A percentile compares a stretch with the other conserved stretches of the same genome.
Conservation (phyloP, 1,140 invertebrate genomes). For the Nephila pilipes region DNA sequence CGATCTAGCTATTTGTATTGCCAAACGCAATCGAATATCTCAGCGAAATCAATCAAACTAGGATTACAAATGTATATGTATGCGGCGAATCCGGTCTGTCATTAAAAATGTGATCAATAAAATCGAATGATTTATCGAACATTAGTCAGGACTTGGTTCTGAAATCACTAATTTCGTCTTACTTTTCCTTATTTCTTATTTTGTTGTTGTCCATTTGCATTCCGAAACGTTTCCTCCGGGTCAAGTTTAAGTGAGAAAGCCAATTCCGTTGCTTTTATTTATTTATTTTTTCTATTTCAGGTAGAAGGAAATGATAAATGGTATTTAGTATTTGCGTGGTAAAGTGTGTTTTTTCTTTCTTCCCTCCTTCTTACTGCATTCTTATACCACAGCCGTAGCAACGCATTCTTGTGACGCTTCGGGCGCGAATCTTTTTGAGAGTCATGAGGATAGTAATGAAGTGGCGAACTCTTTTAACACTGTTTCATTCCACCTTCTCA, state of each 20-base stretch:
- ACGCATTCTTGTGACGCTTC: not conserved
- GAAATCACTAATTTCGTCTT: not conserved
- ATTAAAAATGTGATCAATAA: slow-evolving; percentile 20
- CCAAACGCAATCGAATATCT: not conserved
- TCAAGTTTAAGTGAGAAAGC: slow-evolving; percentile 14
- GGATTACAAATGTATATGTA: not conserved
- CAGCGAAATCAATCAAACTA: not conserved
- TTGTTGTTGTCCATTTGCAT: not conserved
- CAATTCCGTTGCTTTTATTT: not conserved
- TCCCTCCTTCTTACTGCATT: not conserved
- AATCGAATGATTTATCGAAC: not conserved
- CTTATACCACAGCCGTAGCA: not conserved
- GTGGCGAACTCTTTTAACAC: not conserved
- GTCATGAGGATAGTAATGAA: not conserved
- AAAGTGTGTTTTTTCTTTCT: not conserved
- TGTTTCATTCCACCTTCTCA: not conserved
- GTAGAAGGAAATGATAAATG: not conserved
- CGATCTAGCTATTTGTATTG: not conserved
- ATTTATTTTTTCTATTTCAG: not conserved
- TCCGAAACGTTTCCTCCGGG: not conserved
- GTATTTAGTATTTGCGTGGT: not conserved
- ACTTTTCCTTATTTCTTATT: slow-evolving; percentile 13
- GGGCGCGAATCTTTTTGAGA: not conserved
- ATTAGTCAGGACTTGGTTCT: not conserved
- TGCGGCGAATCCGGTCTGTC: not conserved